Evolutionary conservation across 1,140 invertebrate species (phyloP).

Genomic region (Zaprionus ghesquierei): DNA sequence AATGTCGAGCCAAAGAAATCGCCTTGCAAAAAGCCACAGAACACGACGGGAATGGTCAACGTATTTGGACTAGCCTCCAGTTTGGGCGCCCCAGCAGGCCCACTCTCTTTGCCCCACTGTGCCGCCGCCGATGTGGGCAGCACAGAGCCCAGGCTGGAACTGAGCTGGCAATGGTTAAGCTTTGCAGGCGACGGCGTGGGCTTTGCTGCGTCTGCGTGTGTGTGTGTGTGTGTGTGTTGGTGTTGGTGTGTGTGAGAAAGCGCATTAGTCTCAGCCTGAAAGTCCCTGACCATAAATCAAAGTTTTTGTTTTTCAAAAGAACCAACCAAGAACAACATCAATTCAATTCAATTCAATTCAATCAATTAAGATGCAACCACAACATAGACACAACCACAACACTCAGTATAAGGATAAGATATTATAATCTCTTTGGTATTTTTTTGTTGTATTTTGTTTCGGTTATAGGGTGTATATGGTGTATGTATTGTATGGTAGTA

Average conservation of each 20-base stretch:
- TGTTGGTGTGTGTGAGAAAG: slow-evolving; percentile 30
- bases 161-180: slow-evolving; percentile 49
- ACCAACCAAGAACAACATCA: slow-evolving; percentile 66
- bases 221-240: background rate
- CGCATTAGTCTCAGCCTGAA: slow-evolving; percentile 32
- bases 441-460: slow-evolving; percentile 26
- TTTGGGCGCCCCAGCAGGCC: slow-evolving; percentile 18
- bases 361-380: slow-evolving; percentile 75
- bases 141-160: slow-evolving; percentile 17
- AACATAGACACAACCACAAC: slow-evolving; percentile 81
- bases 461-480: slow-evolving; percentile 12
- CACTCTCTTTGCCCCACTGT: background rate
- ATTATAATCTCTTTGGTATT: slow-evolving; percentile 24
- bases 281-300: background rate
- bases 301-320: slow-evolving; percentile 15
- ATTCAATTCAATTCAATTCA: slow-evolving; percentile 67
- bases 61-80: slow-evolving; percentile 31
- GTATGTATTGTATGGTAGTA: slow-evolving; percentile 3
- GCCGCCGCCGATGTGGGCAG: slow-evolving; percentile 5
- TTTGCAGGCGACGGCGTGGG: slow-evolving; percentile 10
- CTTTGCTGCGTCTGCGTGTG: slow-evolving; percentile 17
- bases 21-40: slow-evolving; percentile 75
- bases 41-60: slow-evolving; percentile 73
- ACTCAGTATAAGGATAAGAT: slow-evolving; percentile 62
- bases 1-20: slow-evolving; percentile 74